Evolutionary conservation across 2,113 vertebrate genomes (phyloP).

Genomic region (Ranitomeya imitator): DNA sequence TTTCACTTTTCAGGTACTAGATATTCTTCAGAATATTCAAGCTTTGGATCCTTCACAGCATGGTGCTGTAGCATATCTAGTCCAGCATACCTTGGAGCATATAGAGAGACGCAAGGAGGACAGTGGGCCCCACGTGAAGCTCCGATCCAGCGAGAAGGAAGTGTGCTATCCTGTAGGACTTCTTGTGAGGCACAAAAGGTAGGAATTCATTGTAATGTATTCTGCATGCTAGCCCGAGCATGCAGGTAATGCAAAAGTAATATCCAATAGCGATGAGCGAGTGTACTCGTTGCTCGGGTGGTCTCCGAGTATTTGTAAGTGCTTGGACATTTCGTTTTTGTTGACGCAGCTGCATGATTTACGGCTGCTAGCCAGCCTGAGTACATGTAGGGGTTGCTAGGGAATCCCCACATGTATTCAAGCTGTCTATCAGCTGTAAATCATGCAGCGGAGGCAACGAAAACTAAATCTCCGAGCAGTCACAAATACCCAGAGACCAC

Average conservation of each 20-base stretch:
- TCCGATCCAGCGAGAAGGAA: slow-evolving; percentile 81
- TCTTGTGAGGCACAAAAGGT: slow-evolving; percentile 98
- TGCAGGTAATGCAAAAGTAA: neutral
- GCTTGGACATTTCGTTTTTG: too few species aligned
- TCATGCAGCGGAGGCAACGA: too few species aligned
- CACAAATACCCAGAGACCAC: too few species aligned
- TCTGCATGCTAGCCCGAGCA: neutral
- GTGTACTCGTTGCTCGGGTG: too few species aligned
- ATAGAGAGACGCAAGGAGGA: slow-evolving; percentile 93
- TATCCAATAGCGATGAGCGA: neutral
- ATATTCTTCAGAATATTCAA: slow-evolving; percentile 97
- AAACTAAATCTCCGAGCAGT: too few species aligned
- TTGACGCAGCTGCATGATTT: too few species aligned
- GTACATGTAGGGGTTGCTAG: too few species aligned
- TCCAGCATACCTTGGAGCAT: slow-evolving; percentile 95
- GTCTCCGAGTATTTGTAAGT: too few species aligned
- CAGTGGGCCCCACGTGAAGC: slow-evolving; percentile 84
- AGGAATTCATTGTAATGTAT: neutral
- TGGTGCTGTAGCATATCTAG: slow-evolving; percentile 90
- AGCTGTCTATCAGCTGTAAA: too few species aligned
- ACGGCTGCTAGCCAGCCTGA: too few species aligned
- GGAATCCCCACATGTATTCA: too few species aligned
- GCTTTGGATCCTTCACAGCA: slow-evolving; percentile 94
- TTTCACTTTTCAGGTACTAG: slow-evolving; percentile 82
- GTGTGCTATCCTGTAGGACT: slow-evolving; percentile 90